phyloP scores from a whole-genome alignment of 2,113 vertebrate genomes.

The Phalacrocorax aristotelis region DNA sequence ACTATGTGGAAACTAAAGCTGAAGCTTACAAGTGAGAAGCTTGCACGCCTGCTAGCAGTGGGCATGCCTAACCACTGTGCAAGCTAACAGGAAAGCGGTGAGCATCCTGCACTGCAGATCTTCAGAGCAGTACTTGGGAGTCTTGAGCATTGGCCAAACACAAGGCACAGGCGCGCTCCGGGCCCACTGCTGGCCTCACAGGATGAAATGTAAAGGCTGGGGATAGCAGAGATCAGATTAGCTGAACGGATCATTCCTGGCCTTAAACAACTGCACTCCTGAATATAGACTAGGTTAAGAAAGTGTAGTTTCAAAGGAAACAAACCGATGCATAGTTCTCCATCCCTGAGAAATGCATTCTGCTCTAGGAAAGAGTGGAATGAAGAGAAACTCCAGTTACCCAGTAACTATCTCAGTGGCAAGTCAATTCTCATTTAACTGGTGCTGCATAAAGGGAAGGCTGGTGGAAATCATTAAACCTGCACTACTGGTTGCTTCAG shows the following conservation, averaged over 20 bases:
- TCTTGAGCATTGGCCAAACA: neutral
- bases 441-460: accelerated
- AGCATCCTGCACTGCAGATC: neutral
- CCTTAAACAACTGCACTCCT: neutral
- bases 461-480: neutral
- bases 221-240: neutral
- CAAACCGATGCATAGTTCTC: neutral
- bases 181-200: accelerated
- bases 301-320: neutral
- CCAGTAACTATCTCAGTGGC: neutral
- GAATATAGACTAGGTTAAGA: neutral
- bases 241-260: neutral
- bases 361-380: neutral
- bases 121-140: neutral
- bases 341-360: neutral
- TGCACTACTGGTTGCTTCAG: neutral
- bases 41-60: neutral
- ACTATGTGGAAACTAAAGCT: neutral
- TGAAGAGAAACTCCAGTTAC: neutral
- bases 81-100: neutral
- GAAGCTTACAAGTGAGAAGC: neutral
- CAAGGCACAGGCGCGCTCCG: neutral
- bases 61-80: neutral
- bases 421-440: neutral
- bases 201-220: neutral